These are phyloP conservation scores for Oryzias curvinotus DNA, from an alignment of 2,113 vertebrate genomes.

Conservation along the genomic window DNA sequence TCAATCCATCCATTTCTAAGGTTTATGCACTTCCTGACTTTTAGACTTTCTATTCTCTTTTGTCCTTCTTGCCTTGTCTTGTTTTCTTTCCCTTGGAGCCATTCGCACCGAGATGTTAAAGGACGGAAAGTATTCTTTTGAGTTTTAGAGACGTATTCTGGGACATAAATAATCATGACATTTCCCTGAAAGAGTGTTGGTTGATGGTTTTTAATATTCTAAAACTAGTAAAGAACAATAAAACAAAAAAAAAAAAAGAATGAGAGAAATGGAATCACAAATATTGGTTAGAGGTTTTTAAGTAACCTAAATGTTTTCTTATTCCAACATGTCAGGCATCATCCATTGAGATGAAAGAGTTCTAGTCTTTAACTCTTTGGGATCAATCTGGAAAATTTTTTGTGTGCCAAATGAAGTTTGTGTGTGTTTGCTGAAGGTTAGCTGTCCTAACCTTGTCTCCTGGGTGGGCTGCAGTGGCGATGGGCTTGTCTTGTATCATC, in stretches of 20 bases:
- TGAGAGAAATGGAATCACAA: too few species aligned
- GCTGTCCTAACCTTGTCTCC: constrained; percentile 56
- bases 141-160: constrained; percentile 51
- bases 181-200: constrained; percentile 12
- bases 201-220: too few species aligned
- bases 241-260: too few species aligned
- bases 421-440: constrained; percentile 44
- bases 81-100: constrained; percentile 28
- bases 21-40: not conserved
- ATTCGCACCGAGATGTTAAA: constrained; percentile 39
- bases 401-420: not conserved
- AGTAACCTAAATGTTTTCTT: too few species aligned
- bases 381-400: constrained; percentile 26
- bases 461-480: constrained; percentile 68
- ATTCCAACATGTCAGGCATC: constrained; percentile 1
- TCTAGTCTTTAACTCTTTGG: constrained; percentile 2
- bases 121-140: constrained; percentile 50
- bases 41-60: constrained; percentile 1
- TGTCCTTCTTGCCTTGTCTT: constrained; percentile 5
- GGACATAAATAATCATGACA: constrained; percentile 44
- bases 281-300: too few species aligned
- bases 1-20: constrained; percentile 4
- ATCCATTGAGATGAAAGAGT: constrained; percentile 20
- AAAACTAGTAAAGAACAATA: too few species aligned
- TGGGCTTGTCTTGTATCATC: constrained; percentile 66